Conservation (phyloP, 1,140 invertebrate genomes). For the Gyrodactylus salaris region DNA sequence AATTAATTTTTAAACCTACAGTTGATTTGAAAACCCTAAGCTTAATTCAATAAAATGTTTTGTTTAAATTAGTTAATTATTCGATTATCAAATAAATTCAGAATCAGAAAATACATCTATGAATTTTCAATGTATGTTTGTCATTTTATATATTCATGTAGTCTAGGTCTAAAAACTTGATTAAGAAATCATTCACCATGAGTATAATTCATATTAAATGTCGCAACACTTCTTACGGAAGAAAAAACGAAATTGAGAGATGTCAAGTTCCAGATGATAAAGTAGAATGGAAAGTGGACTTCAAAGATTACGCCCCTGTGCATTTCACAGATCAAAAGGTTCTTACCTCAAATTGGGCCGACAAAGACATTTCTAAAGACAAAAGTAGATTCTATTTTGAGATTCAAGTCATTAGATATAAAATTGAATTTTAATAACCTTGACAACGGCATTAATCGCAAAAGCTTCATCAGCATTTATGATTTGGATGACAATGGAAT, state of each 20-base stretch:
- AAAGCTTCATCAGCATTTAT: slow-evolving; percentile 13
- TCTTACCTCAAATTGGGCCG: neutral
- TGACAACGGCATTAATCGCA: slow-evolving; percentile 9
- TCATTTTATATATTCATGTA: no score
- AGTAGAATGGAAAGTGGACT: neutral
- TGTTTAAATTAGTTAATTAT: no score
- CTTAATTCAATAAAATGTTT: no score
- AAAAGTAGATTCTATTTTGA: neutral
- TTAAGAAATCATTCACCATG: no score
- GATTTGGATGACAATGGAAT: slow-evolving; percentile 12
- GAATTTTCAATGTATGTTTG: no score
- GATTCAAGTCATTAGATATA: neutral
- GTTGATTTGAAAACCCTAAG: no score
- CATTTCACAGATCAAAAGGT: neutral
- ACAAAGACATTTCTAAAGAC: neutral
- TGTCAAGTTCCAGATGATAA: neutral
- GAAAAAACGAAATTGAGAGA: neutral
- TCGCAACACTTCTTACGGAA: neutral
- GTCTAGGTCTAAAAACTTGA: no score
- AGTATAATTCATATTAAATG: neutral
- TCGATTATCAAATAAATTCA: no score
- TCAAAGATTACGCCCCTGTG: neutral
- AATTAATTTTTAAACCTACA: no score
- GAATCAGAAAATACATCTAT: no score
- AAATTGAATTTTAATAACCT: slow-evolving; percentile 34